Evolutionary conservation across 2,888 invertebrate genomes (phyloP).

Genomic region (Steromphala cineraria): DNA sequence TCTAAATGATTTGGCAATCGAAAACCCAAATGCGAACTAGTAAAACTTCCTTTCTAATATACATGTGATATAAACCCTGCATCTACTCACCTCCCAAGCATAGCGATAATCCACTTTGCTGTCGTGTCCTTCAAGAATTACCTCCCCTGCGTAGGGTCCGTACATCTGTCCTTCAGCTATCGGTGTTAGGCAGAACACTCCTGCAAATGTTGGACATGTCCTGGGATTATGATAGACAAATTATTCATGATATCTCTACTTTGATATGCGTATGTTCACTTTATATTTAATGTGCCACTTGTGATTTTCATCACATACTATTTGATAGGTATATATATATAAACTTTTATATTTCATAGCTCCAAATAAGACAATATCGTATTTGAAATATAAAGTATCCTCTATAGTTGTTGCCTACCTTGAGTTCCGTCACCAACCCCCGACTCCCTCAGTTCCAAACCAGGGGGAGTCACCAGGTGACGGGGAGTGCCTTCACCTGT

Average conservation of each 20-base stretch:
- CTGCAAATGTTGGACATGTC: conserved; percentile 42
- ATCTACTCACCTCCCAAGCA: conserved; percentile 69
- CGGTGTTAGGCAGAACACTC: conserved; percentile 56
- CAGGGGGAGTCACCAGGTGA: conserved; percentile 56
- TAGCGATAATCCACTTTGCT: conserved; percentile 65
- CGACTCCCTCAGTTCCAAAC: conserved; percentile 55
- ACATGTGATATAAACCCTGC: background rate
- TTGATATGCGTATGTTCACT: too few species aligned
- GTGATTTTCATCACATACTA: too few species aligned
- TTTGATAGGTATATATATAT: too few species aligned
- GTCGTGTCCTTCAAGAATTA: conserved; percentile 51
- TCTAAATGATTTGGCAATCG: too few species aligned
- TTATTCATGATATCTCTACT: too few species aligned
- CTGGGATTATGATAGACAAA: too few species aligned
- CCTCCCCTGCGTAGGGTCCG: conserved; percentile 71
- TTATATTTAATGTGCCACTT: too few species aligned
- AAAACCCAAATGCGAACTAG: too few species aligned
- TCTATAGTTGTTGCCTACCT: conserved; percentile 41
- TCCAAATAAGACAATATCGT: background rate
- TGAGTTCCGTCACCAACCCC: conserved; percentile 45
- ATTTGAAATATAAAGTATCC: background rate
- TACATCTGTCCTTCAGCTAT: conserved; percentile 60
- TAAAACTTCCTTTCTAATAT: too few species aligned
- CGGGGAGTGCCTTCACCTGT: conserved; percentile 26
- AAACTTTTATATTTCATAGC: background rate